These are phyloP conservation scores for Antennarius maculatus DNA, from an alignment of 2,797 vertebrate genomes.

Conservation along the genomic window DNA sequence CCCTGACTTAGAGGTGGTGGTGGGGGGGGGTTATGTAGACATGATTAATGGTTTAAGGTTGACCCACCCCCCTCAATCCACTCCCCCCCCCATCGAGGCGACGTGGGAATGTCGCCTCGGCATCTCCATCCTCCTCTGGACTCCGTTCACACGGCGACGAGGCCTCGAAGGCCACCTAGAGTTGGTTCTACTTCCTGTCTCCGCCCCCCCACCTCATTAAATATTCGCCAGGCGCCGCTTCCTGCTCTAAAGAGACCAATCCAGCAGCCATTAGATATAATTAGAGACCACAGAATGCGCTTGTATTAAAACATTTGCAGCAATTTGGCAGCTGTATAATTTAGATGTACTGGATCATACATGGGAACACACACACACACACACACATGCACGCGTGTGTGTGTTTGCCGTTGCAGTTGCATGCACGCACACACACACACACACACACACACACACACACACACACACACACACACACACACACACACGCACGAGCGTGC, in stretches of 20 bases:
- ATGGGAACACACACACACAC: conserved; percentile 68
- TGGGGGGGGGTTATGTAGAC: conserved; percentile 65
- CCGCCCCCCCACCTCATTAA: too few relatives aligned
- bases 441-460: conserved; percentile 37
- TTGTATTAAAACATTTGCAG: conserved; percentile 84
- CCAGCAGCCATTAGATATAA: conserved; percentile 81
- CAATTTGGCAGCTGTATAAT: conserved; percentile 83
- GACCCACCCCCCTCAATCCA: conserved; percentile 66
- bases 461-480: conserved; percentile 55
- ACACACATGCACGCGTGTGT: conserved; percentile 54
- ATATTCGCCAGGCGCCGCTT: conserved; percentile 21
- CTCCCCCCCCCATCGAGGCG: conserved; percentile 7
- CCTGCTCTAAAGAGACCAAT: conserved; percentile 63
- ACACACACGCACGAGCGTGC: conserved; percentile 40
- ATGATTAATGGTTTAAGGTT: conserved; percentile 78
- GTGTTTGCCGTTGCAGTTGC: conserved; percentile 4
- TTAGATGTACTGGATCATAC: conserved; percentile 79
- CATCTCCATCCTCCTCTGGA: conserved; percentile 14
- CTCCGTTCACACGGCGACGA: not conserved
- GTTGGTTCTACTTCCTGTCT: too few relatives aligned
- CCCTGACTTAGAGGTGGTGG: conserved; percentile 74
- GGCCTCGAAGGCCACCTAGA: too few relatives aligned
- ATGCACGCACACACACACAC: conserved; percentile 76
- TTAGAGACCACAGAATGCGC: conserved; percentile 80
- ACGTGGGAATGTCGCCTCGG: too few relatives aligned